These are phyloP conservation scores for Clinocottus analis DNA, from an alignment of 2,113 vertebrate species.

Conservation along the genomic window DNA sequence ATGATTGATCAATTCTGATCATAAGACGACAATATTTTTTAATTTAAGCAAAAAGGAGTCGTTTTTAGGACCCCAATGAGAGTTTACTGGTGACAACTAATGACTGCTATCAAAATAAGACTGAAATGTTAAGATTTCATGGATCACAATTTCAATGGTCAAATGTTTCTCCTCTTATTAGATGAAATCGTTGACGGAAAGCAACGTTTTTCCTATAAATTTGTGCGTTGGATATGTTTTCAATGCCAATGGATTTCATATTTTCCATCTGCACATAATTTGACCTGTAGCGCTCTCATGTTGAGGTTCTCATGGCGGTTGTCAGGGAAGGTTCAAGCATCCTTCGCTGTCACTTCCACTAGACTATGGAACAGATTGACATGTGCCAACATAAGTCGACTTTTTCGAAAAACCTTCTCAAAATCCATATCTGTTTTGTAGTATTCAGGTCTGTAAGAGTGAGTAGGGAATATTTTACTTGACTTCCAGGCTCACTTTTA, in stretches of 20 bases:
- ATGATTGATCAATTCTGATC: not conserved
- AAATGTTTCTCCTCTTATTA: too few relatives aligned
- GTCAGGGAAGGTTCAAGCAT: slow-evolving; percentile 1
- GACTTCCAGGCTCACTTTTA: slow-evolving; percentile 2
- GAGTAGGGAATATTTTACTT: not conserved
- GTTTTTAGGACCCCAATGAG: not conserved
- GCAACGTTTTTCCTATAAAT: not conserved
- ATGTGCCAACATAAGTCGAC: slow-evolving; percentile 15
- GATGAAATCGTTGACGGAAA: too few relatives aligned
- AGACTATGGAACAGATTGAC: not conserved
- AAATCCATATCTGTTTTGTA: not conserved
- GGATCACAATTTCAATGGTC: not conserved
- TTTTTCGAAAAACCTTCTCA: not conserved
- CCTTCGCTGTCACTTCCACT: slow-evolving; percentile 22
- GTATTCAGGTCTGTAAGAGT: not conserved
- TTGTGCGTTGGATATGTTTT: not conserved
- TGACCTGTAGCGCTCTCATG: not conserved
- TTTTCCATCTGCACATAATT: not conserved
- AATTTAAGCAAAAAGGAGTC: not conserved
- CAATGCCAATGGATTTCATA: not conserved
- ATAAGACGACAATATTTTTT: not conserved
- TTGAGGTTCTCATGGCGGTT: slow-evolving; percentile 3
- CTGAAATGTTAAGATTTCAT: not conserved
- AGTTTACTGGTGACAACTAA: not conserved
- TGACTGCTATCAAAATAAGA: not conserved